Evolutionary conservation across 2,888 invertebrate species (phyloP).

Genomic region (Invenusta paracnida): DNA sequence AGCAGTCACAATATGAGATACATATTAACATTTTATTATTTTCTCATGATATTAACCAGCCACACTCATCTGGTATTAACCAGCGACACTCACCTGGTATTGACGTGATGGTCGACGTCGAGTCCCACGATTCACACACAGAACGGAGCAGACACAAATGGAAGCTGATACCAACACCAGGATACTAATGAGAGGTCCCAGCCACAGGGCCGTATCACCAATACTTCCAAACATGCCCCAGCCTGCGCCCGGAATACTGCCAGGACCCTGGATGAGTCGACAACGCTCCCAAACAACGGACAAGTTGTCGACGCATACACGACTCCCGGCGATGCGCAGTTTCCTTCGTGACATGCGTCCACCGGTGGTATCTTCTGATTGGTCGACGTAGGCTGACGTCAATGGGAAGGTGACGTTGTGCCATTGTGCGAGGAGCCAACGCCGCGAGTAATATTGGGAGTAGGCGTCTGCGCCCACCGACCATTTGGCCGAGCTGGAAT

Average conservation of each 20-base stretch:
- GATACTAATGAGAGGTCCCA: background rate
- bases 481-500: background rate
- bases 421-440: conserved; percentile 3
- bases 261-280: background rate
- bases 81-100: background rate
- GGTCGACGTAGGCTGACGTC: background rate
- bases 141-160: background rate
- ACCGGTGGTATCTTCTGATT: background rate
- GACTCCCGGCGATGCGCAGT: background rate
- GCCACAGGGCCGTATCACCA: background rate
- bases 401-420: background rate
- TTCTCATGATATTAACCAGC: too few species aligned
- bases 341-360: background rate
- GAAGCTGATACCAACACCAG: background rate
- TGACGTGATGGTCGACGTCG: background rate
- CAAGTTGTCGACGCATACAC: background rate
- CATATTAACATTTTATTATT: too few species aligned
- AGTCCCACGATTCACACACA: background rate
- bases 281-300: background rate
- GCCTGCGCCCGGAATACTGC: background rate
- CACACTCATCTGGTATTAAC: too few species aligned
- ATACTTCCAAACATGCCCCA: conserved; percentile 15
- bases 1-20: too few species aligned
- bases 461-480: background rate
- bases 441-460: background rate